These are phyloP conservation scores for Campopleginae sp. DNA, from an alignment of 2,888 invertebrate genomes.

Conservation along the genomic window DNA sequence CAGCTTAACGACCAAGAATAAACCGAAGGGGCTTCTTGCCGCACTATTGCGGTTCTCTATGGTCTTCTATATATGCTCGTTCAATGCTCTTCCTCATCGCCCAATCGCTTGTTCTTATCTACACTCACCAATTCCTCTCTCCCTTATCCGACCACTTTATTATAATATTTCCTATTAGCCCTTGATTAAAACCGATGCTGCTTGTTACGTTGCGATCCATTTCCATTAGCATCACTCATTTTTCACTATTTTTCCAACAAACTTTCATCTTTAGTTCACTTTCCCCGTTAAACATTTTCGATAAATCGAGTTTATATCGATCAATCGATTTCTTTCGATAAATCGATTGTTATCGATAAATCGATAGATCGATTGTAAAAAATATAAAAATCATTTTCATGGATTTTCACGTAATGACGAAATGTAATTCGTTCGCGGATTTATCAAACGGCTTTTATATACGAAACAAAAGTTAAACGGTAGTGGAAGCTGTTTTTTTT, in stretches of 20 bases:
- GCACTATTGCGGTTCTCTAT: slow-evolving; percentile 62
- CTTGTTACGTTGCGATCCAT: slow-evolving; percentile 6
- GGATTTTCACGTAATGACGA: neutral
- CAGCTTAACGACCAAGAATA: slow-evolving; percentile 67
- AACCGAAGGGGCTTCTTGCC: slow-evolving; percentile 63
- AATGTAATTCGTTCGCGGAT: neutral
- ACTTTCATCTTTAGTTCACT: neutral
- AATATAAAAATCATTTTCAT: too few species aligned
- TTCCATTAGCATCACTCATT: neutral
- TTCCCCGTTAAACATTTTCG: too few species aligned
- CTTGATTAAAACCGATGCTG: slow-evolving; percentile 77
- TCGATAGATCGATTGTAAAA: too few species aligned
- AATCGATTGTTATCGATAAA: too few species aligned
- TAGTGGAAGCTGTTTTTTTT: slow-evolving; percentile 10
- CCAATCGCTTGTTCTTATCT: too few species aligned
- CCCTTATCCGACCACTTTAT: slow-evolving; percentile 72
- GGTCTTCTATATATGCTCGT: slow-evolving; percentile 35
- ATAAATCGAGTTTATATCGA: too few species aligned
- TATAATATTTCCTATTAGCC: slow-evolving; percentile 79
- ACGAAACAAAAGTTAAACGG: slow-evolving; percentile 6
- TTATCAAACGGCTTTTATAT: neutral
- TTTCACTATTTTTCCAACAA: neutral
- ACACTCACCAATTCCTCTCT: slow-evolving; percentile 3
- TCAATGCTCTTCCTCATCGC: slow-evolving; percentile 6
- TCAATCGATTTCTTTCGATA: too few species aligned